Evolutionary conservation across 1,140 invertebrate species (phyloP).

Genomic region (Cyrtorhinus lividipennis): DNA sequence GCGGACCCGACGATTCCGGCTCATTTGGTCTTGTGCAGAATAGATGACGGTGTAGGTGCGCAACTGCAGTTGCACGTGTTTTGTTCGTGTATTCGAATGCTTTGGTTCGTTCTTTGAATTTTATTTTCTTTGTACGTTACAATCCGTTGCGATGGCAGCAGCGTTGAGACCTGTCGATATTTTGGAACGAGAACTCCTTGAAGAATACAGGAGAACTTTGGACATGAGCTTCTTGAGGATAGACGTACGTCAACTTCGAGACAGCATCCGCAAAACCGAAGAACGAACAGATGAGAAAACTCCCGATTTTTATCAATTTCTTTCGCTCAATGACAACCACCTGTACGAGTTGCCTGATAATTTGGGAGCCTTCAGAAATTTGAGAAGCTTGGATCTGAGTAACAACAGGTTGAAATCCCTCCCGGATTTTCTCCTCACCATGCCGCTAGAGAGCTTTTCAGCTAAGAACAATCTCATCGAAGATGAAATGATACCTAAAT

Average conservation of each 20-base stretch:
- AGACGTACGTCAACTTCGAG: constrained; percentile 38
- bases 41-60: too few relatives aligned
- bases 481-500: constrained; percentile 72
- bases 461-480: constrained; percentile 76
- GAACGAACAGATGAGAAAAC: constrained; percentile 36
- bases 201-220: constrained; percentile 39
- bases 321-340: constrained; percentile 55
- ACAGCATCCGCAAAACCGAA: constrained; percentile 36
- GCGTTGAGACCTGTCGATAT: constrained; percentile 44
- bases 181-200: not conserved
- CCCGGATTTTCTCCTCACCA: constrained; percentile 54
- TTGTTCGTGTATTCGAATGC: too few relatives aligned
- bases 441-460: constrained; percentile 60
- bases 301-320: constrained; percentile 42
- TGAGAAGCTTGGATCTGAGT: constrained; percentile 69
- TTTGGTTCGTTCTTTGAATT: too few relatives aligned
- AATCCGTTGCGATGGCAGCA: constrained; percentile 47
- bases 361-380: constrained; percentile 46
- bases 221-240: constrained; percentile 53
- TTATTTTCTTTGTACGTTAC: not conserved
- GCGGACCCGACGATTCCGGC: too few relatives aligned
- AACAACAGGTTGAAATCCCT: constrained; percentile 65
- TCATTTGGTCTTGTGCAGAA: too few relatives aligned
- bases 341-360: constrained; percentile 36
- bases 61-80: too few relatives aligned